Percentiles rank a stretch among this genome's conserved stretches.
Evolutionary conservation across 1,140 invertebrate genomes (phyloP).

Genomic region (Laupala kohalensis): DNA sequence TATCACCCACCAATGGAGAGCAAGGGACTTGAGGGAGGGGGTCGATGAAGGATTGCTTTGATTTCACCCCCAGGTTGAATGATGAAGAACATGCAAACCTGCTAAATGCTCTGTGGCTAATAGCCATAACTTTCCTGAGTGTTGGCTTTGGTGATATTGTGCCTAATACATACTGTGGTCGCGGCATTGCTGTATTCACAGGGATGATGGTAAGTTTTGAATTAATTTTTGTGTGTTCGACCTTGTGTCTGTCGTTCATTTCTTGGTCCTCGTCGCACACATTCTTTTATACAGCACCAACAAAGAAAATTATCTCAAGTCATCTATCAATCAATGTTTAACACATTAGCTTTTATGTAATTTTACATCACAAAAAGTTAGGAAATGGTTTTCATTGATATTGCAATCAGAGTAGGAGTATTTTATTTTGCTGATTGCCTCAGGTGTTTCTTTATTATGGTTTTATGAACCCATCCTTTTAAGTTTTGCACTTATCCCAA

Average conservation of each 20-base stretch:
- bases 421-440: too few relatives aligned
- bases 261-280: not conserved
- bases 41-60: not conserved
- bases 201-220: slow-evolving; percentile 80
- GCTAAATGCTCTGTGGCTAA: slow-evolving; percentile 87
- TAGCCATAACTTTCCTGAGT: slow-evolving; percentile 76
- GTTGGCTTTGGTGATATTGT: slow-evolving; percentile 78
- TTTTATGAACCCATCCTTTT: not conserved
- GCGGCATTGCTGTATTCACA: slow-evolving; percentile 77
- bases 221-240: not conserved
- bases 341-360: too few relatives aligned
- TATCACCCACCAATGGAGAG: not conserved
- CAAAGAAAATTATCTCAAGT: too few relatives aligned
- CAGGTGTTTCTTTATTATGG: too few relatives aligned
- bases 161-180: slow-evolving; percentile 86
- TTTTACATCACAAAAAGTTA: not conserved
- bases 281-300: too few relatives aligned
- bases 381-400: not conserved
- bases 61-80: slow-evolving; percentile 48
- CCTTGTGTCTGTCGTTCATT: not conserved
- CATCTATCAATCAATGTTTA: too few relatives aligned
- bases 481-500: not conserved
- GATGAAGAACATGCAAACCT: slow-evolving; percentile 80
- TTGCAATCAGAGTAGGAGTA: not conserved
- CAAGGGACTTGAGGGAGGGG: not conserved